Evolutionary conservation across 2,797 vertebrate species (phyloP), one percentile per base, ranked within the genome.

Genomic region (Myotis myotis): DNA sequence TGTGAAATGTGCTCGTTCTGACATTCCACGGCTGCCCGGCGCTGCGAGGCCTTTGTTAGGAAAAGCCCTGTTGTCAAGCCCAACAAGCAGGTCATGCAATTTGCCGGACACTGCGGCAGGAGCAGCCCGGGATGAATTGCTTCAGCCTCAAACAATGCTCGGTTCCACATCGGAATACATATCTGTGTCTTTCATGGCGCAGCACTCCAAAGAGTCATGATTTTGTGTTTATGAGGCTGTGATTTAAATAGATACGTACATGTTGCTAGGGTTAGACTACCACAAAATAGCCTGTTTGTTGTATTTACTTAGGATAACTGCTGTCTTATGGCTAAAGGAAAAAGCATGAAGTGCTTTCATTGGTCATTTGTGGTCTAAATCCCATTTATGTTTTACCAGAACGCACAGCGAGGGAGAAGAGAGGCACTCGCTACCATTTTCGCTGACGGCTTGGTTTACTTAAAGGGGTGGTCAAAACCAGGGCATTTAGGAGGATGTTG

Each of bases 1-100:
- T 99, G 99, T 99, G 99, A 99, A 99, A 99, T 99, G 98, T 99
- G 98, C 99, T 99, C 99, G 98, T 99, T 98, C 99, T 99, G 99
- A 99, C 99, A 99, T 99, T 99, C 99, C 99, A 98, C 98, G 98
- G 99, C 99, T 98, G 98, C 98, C 98, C 97, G 97, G 98, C 98
- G 98, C 98, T 98, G 98, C 98, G 98, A 99, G 98, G 98, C 98
- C 98, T 99, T 99, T 99, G 99, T 99, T 98, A 98, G 97, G 98
- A 98, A 98, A 98, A 99, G 98, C 98, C 98, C 98, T 98, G 98
- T 98, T 99, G 98, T 99, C 98, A 98, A 99, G 98, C 98, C 99
- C 99, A 99, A 99, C 99, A 99, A 99, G 98, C 98, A 98, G 98
- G 96, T 98, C 98, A 95, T 97, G 97, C 98, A 97, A 97, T 98